phyloP scores from a whole-genome alignment of 2,888 invertebrate genomes.

The Drosophila ustulata region DNA sequence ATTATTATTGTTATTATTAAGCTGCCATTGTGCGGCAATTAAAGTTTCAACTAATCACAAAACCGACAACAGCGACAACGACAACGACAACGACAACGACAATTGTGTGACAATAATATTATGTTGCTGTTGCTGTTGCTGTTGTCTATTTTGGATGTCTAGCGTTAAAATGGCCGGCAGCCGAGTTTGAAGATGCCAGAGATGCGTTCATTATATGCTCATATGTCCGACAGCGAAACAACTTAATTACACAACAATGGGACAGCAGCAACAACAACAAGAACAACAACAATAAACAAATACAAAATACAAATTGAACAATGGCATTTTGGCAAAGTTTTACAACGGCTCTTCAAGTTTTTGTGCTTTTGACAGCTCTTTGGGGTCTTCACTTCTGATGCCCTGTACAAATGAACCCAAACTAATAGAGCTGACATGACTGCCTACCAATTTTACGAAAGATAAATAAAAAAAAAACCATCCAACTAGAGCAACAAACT shows the following conservation, averaged over 20 bases:
- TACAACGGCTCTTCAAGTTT: slow-evolving; percentile 53
- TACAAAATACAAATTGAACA: slow-evolving; percentile 44
- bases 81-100: slow-evolving; percentile 63
- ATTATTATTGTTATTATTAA: slow-evolving; percentile 54
- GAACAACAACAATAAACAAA: slow-evolving; percentile 26
- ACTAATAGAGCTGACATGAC: too few species aligned
- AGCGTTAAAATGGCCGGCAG: slow-evolving; percentile 53
- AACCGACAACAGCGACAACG: slow-evolving; percentile 39
- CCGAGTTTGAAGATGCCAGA: slow-evolving; percentile 48
- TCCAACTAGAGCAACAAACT: not conserved
- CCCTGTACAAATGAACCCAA: slow-evolving; percentile 4
- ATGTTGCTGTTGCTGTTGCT: slow-evolving; percentile 31
- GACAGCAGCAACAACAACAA: slow-evolving; percentile 20
- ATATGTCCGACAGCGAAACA: slow-evolving; percentile 70
- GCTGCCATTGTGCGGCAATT: slow-evolving; percentile 76
- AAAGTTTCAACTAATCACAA: slow-evolving; percentile 74
- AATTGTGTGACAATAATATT: slow-evolving; percentile 76
- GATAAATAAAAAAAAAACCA: not conserved
- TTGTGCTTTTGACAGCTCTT: slow-evolving; percentile 48
- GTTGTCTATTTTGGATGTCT: slow-evolving; percentile 28
- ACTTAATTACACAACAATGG: slow-evolving; percentile 78
- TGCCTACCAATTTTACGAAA: too few species aligned
- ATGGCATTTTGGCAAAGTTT: slow-evolving; percentile 62
- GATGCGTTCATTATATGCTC: slow-evolving; percentile 63
- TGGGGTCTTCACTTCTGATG: slow-evolving; percentile 16